phyloP scores from a whole-genome alignment of 1,140 invertebrate species.

The Harpegnathos saltator region DNA sequence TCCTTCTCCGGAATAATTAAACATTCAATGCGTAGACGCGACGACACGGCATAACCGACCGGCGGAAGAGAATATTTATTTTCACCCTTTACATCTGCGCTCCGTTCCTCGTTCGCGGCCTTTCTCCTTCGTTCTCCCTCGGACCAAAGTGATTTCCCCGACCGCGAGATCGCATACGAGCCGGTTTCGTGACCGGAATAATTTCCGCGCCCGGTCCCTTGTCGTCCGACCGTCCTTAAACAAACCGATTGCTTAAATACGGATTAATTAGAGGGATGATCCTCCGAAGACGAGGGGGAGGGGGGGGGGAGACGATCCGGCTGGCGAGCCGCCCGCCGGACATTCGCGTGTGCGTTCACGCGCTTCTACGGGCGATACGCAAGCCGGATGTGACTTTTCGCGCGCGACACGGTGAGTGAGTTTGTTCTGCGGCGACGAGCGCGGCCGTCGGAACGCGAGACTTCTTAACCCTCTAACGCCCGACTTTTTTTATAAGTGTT shows the following conservation, averaged over 20 bases:
- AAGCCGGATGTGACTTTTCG: constrained; percentile 35
- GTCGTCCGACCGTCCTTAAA: constrained; percentile 63
- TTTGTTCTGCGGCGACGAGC: constrained; percentile 2
- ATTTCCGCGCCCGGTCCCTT: constrained; percentile 33
- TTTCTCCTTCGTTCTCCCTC: neutral
- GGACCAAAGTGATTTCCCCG: neutral
- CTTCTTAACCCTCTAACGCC: constrained; percentile 26
- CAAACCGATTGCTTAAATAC: constrained; percentile 79
- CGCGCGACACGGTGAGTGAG: constrained; percentile 21
- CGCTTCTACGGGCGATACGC: constrained; percentile 22
- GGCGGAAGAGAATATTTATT: neutral
- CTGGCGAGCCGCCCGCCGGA: neutral
- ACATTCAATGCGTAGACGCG: neutral
- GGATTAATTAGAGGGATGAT: constrained; percentile 79
- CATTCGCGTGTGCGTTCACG: neutral
- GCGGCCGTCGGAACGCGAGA: neutral
- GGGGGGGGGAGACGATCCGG: constrained; percentile 39
- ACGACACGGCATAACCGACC: neutral
- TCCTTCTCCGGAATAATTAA: neutral
- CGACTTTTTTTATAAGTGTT: no score
- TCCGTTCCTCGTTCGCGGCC: neutral
- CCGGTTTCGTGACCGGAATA: constrained; percentile 40
- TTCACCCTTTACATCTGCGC: neutral
- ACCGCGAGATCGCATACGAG: constrained; percentile 2
- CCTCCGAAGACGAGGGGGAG: constrained; percentile 56